phyloP scores from a whole-genome alignment of 2,888 invertebrate genomes.

The Cheilosia grossa region DNA sequence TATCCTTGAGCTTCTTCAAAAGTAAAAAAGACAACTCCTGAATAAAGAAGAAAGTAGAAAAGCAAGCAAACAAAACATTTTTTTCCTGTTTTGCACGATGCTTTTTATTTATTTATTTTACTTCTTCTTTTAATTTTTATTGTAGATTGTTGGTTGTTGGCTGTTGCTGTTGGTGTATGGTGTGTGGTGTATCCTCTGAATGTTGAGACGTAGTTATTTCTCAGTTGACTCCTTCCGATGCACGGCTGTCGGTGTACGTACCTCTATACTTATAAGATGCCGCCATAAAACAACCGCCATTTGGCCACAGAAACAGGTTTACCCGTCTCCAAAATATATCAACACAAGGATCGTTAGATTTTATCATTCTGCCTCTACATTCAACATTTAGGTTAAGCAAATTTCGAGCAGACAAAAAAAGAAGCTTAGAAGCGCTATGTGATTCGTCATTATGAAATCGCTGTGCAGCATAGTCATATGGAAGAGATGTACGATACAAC shows the following conservation, averaged over 20 bases:
- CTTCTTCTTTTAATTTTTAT: conserved; percentile 53
- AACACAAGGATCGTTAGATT: conserved; percentile 64
- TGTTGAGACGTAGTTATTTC: conserved; percentile 49
- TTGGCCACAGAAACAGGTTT: conserved; percentile 66
- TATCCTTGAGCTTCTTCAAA: conserved; percentile 40
- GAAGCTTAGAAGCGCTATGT: conserved; percentile 7
- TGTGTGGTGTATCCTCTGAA: conserved; percentile 8
- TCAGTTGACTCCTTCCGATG: conserved; percentile 47
- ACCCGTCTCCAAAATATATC: conserved; percentile 64
- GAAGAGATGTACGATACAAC: too few relatives aligned
- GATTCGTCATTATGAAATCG: conserved; percentile 24
- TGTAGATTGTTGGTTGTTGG: conserved; percentile 36
- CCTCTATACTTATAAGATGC: conserved; percentile 41
- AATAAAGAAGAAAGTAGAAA: conserved; percentile 56
- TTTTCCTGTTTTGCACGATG: conserved; percentile 23
- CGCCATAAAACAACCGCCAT: conserved; percentile 52
- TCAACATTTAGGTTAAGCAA: conserved; percentile 55
- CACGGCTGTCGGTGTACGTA: conserved; percentile 3
- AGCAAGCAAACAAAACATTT: conserved; percentile 57
- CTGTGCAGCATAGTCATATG: not conserved
- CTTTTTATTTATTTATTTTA: conserved; percentile 54
- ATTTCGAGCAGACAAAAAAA: conserved; percentile 17
- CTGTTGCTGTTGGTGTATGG: too few relatives aligned
- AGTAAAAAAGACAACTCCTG: conserved; percentile 49
- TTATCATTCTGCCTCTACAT: conserved; percentile 48